phyloP scores from a whole-genome alignment of 2,888 invertebrate genomes.

The Lithophane ornitopus region DNA sequence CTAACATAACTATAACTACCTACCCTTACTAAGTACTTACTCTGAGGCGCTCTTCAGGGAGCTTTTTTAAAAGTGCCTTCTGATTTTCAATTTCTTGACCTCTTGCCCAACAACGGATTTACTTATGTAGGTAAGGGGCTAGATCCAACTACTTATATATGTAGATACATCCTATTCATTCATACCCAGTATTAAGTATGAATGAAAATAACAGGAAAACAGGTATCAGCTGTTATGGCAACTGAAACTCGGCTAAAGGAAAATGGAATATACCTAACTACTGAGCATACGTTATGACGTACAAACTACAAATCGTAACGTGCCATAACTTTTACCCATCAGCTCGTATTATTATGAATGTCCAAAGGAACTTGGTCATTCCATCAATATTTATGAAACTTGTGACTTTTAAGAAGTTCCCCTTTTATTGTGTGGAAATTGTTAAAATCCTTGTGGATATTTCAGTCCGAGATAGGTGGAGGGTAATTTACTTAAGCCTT shows the following conservation, averaged over 20 bases:
- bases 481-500: not conserved
- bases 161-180: slow-evolving; percentile 25
- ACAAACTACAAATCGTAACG: not conserved
- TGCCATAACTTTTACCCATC: not conserved
- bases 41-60: not conserved
- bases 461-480: not conserved
- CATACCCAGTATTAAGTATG: slow-evolving; percentile 17
- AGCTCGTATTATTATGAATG: not conserved
- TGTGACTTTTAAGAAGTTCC: no score
- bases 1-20: no score
- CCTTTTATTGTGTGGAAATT: not conserved
- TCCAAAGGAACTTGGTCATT: not conserved
- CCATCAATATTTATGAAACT: not conserved
- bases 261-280: slow-evolving; percentile 19
- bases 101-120: not conserved
- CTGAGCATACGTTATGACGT: slow-evolving; percentile 15
- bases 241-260: slow-evolving; percentile 22
- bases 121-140: not conserved
- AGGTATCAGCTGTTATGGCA: slow-evolving; percentile 15
- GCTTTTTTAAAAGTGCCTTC: not conserved
- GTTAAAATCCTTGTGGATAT: not conserved
- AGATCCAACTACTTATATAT: not conserved
- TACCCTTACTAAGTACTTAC: no score
- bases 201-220: slow-evolving; percentile 44
- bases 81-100: not conserved